These are phyloP conservation scores for Halcyon badia DNA, from an alignment of 2,797 vertebrate species.

Conservation along the genomic window DNA sequence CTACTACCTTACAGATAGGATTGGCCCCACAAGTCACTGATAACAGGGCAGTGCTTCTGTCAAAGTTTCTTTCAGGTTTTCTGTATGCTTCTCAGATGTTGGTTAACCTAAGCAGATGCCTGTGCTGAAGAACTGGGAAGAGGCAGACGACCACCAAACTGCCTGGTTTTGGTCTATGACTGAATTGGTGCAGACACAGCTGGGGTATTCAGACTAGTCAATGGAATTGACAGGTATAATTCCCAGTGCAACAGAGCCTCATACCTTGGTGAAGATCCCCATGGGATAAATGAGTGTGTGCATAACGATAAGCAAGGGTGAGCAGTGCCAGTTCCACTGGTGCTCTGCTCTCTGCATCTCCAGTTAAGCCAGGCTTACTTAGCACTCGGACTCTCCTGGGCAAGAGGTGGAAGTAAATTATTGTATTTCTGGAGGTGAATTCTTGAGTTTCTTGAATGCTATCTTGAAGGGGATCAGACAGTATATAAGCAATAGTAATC, in stretches of 20 bases:
- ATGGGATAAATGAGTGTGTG: neutral
- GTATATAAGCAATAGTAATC: neutral
- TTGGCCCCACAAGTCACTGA: neutral
- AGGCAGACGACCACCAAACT: neutral
- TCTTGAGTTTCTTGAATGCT: neutral
- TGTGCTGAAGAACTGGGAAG: neutral
- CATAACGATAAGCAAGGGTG: neutral
- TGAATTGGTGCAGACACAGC: neutral
- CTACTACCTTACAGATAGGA: neutral
- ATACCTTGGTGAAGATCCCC: neutral
- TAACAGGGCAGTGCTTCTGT: neutral
- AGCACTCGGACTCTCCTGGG: neutral
- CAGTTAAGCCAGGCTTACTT: neutral
- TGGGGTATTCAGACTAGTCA: neutral
- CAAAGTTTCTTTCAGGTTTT: neutral
- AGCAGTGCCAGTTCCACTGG: rapidly evolving
- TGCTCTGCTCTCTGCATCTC: rapidly evolving
- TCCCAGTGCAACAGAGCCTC: neutral
- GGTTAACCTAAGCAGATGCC: neutral
- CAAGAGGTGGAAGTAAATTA: neutral
- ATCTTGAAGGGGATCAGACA: neutral
- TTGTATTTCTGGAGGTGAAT: neutral
- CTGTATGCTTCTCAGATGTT: neutral
- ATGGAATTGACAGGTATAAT: neutral
- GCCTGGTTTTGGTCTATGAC: neutral